Conservation (phyloP, 2,888 invertebrate genomes). For the Agelastica alni region DNA sequence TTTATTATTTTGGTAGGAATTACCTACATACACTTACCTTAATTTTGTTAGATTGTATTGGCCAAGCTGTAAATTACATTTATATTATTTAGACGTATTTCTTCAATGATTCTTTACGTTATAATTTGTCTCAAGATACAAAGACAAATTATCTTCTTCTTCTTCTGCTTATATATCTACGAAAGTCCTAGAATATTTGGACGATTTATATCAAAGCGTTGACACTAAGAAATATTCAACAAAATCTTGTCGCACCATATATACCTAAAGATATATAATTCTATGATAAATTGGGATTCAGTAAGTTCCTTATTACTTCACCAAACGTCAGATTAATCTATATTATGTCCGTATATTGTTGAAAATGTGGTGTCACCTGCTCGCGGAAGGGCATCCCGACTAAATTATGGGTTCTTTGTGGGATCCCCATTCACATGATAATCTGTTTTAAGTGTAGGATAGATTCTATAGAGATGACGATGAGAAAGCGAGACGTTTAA, state of each 20-base stretch:
- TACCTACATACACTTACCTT: too few species aligned
- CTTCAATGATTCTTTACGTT: too few species aligned
- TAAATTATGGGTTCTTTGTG: conserved; percentile 40
- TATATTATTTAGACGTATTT: too few species aligned
- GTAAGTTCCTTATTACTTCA: conserved; percentile 20
- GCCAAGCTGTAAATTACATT: too few species aligned
- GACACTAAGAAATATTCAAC: neutral
- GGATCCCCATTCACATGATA: conserved; percentile 26
- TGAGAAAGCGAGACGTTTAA: conserved; percentile 11
- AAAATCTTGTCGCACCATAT: conserved; percentile 8
- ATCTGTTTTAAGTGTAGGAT: conserved; percentile 28
- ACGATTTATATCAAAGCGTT: too few species aligned
- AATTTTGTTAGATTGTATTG: too few species aligned
- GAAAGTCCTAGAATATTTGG: too few species aligned
- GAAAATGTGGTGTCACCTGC: conserved; percentile 40
- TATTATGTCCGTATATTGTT: conserved; percentile 38
- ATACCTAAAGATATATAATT: conserved; percentile 18
- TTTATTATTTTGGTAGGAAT: too few species aligned
- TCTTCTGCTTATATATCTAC: too few species aligned
- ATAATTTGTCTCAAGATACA: too few species aligned
- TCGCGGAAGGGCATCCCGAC: conserved; percentile 33
- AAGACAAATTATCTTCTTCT: too few species aligned
- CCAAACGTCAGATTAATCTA: conserved; percentile 35
- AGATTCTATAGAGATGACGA: conserved; percentile 10
- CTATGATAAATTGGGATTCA: conserved; percentile 26